Evolutionary conservation across 2,113 vertebrate species (phyloP).

Genomic region (Pyxicephalus adspersus): DNA sequence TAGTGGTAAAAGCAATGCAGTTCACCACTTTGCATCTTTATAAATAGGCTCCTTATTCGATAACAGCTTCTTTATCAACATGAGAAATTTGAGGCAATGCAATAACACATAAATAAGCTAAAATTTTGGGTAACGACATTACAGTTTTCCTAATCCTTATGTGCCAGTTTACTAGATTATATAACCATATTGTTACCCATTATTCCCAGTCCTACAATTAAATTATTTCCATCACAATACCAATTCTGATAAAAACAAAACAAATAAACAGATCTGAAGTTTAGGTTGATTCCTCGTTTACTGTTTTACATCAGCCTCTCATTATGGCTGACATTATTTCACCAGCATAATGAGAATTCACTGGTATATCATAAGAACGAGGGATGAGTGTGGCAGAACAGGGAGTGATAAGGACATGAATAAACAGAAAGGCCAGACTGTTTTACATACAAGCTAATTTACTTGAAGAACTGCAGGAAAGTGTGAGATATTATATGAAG

Average conservation of each 20-base stretch:
- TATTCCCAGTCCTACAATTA: too few species aligned
- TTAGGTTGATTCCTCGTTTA: neutral
- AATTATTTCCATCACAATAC: too few species aligned
- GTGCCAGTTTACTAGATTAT: too few species aligned
- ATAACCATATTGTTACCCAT: too few species aligned
- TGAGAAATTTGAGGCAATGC: too few species aligned
- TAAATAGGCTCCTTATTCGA: too few species aligned
- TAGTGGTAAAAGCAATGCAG: too few species aligned
- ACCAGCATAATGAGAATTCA: neutral
- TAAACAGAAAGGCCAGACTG: slow-evolving; percentile 32
- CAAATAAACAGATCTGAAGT: neutral
- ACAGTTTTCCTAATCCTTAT: too few species aligned
- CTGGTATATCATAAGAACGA: neutral
- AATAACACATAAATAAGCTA: too few species aligned
- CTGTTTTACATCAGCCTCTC: neutral
- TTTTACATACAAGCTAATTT: slow-evolving; percentile 11
- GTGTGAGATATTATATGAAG: slow-evolving; percentile 1
- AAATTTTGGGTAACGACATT: too few species aligned
- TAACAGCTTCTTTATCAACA: too few species aligned
- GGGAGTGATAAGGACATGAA: slow-evolving; percentile 28
- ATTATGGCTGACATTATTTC: neutral
- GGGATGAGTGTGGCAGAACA: neutral
- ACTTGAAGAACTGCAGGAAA: slow-evolving; percentile 4
- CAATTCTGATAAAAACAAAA: neutral
- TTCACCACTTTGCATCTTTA: too few species aligned